Evolutionary conservation across 92 coral and sea anemone species (phyloP), one percentile per base, ranked within the genome.

Genomic region (Actinernus sp.): DNA sequence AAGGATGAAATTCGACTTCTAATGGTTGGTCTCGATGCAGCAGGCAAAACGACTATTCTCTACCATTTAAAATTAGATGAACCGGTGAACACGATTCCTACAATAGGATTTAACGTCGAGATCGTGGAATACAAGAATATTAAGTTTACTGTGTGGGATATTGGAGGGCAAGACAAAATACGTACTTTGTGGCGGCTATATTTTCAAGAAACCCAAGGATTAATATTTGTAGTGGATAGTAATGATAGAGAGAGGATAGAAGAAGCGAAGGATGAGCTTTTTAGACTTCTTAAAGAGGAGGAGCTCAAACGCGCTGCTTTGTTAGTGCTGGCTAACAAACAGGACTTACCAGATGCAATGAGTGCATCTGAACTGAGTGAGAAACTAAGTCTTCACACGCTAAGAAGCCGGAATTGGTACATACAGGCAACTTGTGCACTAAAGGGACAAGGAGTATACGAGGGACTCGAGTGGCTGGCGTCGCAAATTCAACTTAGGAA

Each of bases 21-120:
- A n/a, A 95, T 95, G 99, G 99, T 95, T 13, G 99, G 99, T 6
- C 49, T 95, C 7, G 99, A 95, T 40, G 97, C 99, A 18, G 99
- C 99, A 3, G 99, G 99, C 14, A 95, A 95, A 73, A 95, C 99
- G 6, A 95, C 99, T 8, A 95, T 95, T 33, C 83, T 95, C 36
- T 95, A 95, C 56, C 99, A 95, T 50, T 67, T 95, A 4, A 95
- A 95, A 64, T 68, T 95, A 20, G 91, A 95, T 50, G 92, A 95
- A 57, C 95, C 99, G 4, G 91, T 95, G 0, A 83, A 93, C 26
- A 95, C 99, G 2, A 87, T 95, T 29, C 99, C 99, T 22, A 95
- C 99, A 0, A 95, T 95, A 19, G 99, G 99, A 24, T 95, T 95
- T 70, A 95, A 95, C 54, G 99, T 95, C 18, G 99, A 95, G 54